Conservation (phyloP, 92 coral and sea anemone genomes). For the Ricordea florida region DNA sequence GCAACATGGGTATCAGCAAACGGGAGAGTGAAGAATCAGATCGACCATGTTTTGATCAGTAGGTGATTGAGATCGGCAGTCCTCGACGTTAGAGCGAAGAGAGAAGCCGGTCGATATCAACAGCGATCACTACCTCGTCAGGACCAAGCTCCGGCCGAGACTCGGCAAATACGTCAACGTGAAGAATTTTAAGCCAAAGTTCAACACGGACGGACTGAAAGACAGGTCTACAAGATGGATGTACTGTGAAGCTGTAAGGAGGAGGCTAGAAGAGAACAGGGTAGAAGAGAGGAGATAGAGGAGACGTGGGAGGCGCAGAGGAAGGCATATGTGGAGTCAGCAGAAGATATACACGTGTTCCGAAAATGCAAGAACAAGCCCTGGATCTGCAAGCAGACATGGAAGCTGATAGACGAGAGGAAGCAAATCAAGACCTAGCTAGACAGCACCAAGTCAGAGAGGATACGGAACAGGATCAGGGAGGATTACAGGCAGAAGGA, state of each 20-base stretch:
- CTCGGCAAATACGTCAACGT: too few species aligned
- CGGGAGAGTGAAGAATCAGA: background rate
- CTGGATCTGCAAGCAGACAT: constrained; percentile 14
- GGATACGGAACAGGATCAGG: too few species aligned
- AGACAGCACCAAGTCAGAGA: constrained; percentile 9
- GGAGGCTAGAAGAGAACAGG: background rate
- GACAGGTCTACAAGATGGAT: background rate
- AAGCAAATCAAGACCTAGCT: constrained; percentile 1
- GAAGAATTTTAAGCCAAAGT: too few species aligned
- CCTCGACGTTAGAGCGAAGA: background rate
- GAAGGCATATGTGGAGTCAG: constrained; percentile 19
- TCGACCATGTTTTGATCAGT: too few species aligned
- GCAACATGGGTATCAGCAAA: background rate
- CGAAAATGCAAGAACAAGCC: constrained; percentile 14
- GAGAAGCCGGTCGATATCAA: background rate
- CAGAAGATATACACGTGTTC: constrained; percentile 18
- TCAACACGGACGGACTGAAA: too few species aligned
- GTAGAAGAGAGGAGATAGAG: constrained; percentile 11
- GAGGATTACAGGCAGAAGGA: too few species aligned
- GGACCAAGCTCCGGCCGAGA: too few species aligned
- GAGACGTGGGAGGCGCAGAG: background rate
- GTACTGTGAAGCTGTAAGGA: background rate
- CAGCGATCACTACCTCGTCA: background rate
- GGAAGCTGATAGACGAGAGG: constrained; percentile 6
- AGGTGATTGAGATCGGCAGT: background rate